Evolutionary conservation across 1,140 invertebrate species (phyloP), one percentile per base, ranked within the genome.

Genomic region (Cydia strobilella): DNA sequence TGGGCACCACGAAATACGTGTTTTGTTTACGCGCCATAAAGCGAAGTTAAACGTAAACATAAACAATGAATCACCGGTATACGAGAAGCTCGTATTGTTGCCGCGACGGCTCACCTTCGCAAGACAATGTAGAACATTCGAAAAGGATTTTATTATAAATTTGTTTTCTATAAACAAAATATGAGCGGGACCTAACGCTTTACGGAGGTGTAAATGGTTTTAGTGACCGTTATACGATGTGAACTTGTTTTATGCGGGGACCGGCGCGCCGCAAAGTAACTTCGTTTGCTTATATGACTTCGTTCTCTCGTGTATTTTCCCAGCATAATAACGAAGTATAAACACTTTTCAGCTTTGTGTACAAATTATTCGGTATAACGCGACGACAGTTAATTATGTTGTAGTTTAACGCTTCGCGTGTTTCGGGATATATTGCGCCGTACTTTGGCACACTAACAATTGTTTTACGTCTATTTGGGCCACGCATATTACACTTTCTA

Each of bases 1-100:
- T 78, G 74, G 65, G 65, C 65, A 69, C 65, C 65, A 69, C 65
- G 65, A 69, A 69, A 69, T 69, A 69, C 65, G 65, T 42, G 65
- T 69, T 69, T 69, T 69, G 65, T 69, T 69, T 69, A 69, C 65
- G 65, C 65, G 65, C 31, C 65, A 69, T 69, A 69, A 69, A 69
- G 31, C 65, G 35, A 42, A 69, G 65, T 69, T 69, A 69, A 69
- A 69, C 65, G 65, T 69, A 69, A 69, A 69, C 65, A 69, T 69
- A 69, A 69, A 69, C 65, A 69, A 69, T 69, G 65, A 69, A 69
- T 69, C 65, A 69, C 65, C 65, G 65, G 31, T 69, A 23, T 23
- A 39, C 35, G 65, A 69, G 65, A 2, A 31, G 65, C 15, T 31
- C 9, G 65, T 69, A 69, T 69, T 69, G 65, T 69, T 69, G 65